Evolutionary conservation across 1,140 invertebrate species (phyloP).

Genomic region (Amphibalanus amphitrite): DNA sequence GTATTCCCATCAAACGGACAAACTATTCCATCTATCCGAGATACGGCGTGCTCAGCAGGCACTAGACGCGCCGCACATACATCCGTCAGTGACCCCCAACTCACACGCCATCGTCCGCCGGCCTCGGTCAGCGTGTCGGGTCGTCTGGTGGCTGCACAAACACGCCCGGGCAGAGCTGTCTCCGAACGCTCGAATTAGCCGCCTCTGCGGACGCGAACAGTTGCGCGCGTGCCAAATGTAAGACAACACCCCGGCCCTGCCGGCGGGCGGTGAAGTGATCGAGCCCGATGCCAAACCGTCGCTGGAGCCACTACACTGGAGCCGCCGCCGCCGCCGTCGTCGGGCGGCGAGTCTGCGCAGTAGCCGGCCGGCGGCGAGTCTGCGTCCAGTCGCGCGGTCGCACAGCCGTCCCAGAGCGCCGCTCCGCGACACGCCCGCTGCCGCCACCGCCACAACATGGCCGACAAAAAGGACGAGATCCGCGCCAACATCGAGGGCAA

Average conservation of each 20-base stretch:
- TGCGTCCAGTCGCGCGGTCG: background rate
- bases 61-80: no score
- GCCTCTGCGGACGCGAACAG: background rate
- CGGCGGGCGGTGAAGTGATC: background rate
- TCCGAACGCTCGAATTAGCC: background rate
- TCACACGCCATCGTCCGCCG: no score
- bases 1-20: no score
- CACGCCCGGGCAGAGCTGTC: no score
- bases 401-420: no score
- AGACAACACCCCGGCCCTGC: background rate
- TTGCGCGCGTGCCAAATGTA: background rate
- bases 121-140: no score
- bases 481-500: background rate
- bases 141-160: no score
- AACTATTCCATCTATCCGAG: no score
- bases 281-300: background rate
- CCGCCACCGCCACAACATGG: background rate
- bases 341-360: background rate
- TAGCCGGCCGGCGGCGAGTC: background rate
- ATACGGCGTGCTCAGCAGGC: no score
- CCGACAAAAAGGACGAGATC: background rate
- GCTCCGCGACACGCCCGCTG: background rate
- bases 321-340: no score
- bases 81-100: no score
- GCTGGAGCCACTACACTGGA: background rate